phyloP scores from a whole-genome alignment of 2,113 vertebrate genomes.

The Nyctereutes procyonoides region DNA sequence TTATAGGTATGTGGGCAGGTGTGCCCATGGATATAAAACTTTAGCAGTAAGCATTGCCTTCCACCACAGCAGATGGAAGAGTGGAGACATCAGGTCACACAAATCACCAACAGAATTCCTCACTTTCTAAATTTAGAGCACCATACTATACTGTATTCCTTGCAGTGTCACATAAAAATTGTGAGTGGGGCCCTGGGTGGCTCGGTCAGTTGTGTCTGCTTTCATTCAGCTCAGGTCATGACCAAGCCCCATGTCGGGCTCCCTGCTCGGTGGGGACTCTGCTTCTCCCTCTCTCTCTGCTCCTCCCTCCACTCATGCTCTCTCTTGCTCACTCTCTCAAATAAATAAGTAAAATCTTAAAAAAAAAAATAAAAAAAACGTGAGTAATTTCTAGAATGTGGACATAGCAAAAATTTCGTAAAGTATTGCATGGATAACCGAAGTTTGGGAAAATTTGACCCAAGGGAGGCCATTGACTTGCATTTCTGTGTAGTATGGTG shows the following conservation, averaged over 20 bases:
- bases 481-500: neutral
- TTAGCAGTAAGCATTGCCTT: neutral
- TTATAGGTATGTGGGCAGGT: neutral
- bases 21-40: too few relatives aligned
- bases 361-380: too few relatives aligned
- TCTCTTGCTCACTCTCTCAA: too few relatives aligned
- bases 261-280: too few relatives aligned
- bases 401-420: too few relatives aligned
- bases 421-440: neutral
- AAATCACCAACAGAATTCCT: neutral
- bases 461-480: neutral
- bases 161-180: neutral
- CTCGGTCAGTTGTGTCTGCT: too few relatives aligned
- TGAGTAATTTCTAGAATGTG: neutral
- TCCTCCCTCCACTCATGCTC: too few relatives aligned
- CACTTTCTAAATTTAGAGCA: neutral
- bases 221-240: too few relatives aligned
- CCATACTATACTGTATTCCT: neutral
- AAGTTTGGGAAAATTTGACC: neutral
- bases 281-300: too few relatives aligned
- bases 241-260: too few relatives aligned
- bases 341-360: too few relatives aligned
- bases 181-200: neutral
- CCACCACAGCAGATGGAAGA: neutral
- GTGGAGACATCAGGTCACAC: fast-evolving